Base-by-base conservation (phyloP, 2,113 vertebrate species). In the Formicarius rufipectus region DNA sequence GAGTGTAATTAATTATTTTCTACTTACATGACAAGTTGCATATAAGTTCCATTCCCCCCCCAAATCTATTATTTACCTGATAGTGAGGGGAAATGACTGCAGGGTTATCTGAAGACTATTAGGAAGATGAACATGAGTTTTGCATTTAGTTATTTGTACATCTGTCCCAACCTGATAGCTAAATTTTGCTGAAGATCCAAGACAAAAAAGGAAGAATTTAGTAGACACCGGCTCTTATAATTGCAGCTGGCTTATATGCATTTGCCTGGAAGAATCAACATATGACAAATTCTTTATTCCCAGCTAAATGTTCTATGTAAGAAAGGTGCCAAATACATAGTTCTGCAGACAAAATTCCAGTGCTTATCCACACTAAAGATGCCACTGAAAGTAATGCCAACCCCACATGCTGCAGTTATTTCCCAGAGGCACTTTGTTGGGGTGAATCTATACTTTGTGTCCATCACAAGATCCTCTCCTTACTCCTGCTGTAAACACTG, bases 1-100 rank as follows among this genome's bases (percentile, higher is more conserved):
- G 77, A 96, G 89, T 67, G 89, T 95, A 97, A 98, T 98, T 98
- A 98, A 98, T 98, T 97, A 96, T 93, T 96, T 85, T 95, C 80
- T 89, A 95, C 96, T 97, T 97, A 92, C 93, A 87, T 81, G 96
- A 96, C 95, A 97, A 96, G 93, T 95, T 88, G 69, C 62, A 59
- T 87, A 76, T 87, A 96, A 97, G 86, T 96, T 93, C 87, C 72
- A 45, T 76, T 56, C 83, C 62, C 10, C 2, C 2, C 66, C 58
- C 50, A 94, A 90, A 39, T 87, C 58, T 60, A 8, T 95, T 97
- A 85, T 88, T 93, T 93, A 90, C 96, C 78, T 94, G 87, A 72
- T 56, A 27, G 39, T 75, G 92, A 77, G 18, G 53, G 71, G 74
- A 93, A 97, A 97, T 97, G 89, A 62, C 76, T 96, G 49, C 87